Evolutionary conservation across 2,113 vertebrate species (phyloP).

Genomic region (Dipodomys merriami): DNA sequence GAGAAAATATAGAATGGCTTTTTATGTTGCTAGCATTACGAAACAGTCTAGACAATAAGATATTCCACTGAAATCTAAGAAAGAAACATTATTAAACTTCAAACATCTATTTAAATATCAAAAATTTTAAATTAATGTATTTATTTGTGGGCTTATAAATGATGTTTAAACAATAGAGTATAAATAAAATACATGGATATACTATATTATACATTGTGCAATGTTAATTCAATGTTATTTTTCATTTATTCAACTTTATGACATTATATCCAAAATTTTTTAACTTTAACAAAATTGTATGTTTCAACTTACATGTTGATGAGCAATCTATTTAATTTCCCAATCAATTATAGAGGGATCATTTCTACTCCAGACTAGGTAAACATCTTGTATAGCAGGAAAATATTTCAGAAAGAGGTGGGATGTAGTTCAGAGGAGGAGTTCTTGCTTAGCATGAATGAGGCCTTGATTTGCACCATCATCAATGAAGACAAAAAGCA

Average conservation of each 20-base stretch:
- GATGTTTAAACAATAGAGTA: not conserved
- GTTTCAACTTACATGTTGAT: not conserved
- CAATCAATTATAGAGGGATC: not conserved
- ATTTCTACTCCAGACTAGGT: not conserved
- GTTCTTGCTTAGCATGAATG: no score
- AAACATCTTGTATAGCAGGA: not conserved
- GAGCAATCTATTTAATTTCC: not conserved
- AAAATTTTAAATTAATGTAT: no score
- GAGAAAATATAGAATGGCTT: no score
- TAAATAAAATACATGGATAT: not conserved
- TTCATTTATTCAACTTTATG: not conserved
- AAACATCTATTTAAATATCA: no score
- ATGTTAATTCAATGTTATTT: not conserved
- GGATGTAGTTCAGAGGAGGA: no score
- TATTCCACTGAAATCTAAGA: not conserved
- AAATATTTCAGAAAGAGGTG: no score
- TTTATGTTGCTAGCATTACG: no score
- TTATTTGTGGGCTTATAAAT: no score
- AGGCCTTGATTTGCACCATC: no score
- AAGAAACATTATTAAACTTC: not conserved
- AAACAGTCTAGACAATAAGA: not conserved
- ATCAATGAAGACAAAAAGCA: no score
- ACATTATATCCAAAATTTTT: not conserved
- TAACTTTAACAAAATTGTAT: not conserved
- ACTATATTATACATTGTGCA: not conserved